phyloP scores from a whole-genome alignment of 1,140 invertebrate species.

The Asbolus verrucosus region DNA sequence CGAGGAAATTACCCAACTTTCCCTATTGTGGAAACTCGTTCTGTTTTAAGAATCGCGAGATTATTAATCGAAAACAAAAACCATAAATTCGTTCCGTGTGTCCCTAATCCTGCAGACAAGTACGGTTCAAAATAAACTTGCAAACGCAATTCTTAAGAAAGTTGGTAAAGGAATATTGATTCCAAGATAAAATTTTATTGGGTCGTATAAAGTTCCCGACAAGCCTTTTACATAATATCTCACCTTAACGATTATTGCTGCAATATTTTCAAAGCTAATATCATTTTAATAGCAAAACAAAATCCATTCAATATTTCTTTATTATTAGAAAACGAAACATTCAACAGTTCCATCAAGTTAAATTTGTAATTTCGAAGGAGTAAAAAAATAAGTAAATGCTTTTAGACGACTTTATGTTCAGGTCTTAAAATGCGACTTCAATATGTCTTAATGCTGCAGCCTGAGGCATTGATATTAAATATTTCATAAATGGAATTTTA shows the following conservation, averaged over 20 bases:
- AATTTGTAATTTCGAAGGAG: neutral
- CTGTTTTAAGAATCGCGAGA: no score
- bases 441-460: conserved; percentile 23
- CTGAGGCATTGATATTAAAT: conserved; percentile 21
- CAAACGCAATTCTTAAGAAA: neutral
- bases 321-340: neutral
- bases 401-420: conserved; percentile 11
- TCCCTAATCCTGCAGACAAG: no score
- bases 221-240: conserved; percentile 28
- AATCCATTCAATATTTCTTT: conserved; percentile 18
- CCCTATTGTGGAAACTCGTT: neutral
- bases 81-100: no score
- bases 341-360: neutral
- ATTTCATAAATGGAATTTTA: conserved; percentile 38
- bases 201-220: conserved; percentile 23
- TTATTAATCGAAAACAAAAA: no score
- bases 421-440: conserved; percentile 1
- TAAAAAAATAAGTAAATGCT: conserved; percentile 5
- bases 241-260: conserved; percentile 31
- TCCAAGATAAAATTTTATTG: conserved; percentile 20
- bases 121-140: no score
- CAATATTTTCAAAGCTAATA: conserved; percentile 22
- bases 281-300: conserved; percentile 18
- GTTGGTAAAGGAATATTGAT: neutral
- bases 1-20: conserved; percentile 37